Percentiles rank a stretch among this genome's conserved stretches.
Conservation (phyloP, 2,797 vertebrate species). For the Percopsis omiscomaycus region DNA sequence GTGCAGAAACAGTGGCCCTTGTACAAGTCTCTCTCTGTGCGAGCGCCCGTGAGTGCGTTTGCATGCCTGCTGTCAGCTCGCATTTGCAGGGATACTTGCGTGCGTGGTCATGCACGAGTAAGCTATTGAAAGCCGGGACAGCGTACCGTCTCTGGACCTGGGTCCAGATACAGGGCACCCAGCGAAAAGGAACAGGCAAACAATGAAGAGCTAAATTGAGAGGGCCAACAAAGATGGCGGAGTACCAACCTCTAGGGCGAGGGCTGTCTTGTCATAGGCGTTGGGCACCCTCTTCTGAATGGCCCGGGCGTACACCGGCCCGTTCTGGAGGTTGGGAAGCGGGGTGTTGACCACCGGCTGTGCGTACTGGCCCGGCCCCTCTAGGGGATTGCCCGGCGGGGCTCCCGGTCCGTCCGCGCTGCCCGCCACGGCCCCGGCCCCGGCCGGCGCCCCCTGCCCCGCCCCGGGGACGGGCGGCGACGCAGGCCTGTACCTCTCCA, state of each 20-base stretch:
- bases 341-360: constrained; percentile 88
- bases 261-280: constrained; percentile 98
- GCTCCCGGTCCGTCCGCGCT: constrained; percentile 81
- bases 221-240: neutral
- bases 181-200: constrained; percentile 2
- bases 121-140: constrained; percentile 42
- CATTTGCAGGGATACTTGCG: constrained; percentile 51
- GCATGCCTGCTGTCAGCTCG: constrained; percentile 36
- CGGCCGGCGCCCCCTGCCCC: constrained; percentile 66
- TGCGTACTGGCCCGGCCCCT: constrained; percentile 93
- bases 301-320: constrained; percentile 94
- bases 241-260: constrained; percentile 94
- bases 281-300: constrained; percentile 99
- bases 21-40: constrained; percentile 31
- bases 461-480: constrained; percentile 83
- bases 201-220: neutral
- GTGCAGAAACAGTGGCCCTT: constrained; percentile 26
- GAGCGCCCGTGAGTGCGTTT: constrained; percentile 28
- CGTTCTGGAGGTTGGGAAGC: constrained; percentile 97
- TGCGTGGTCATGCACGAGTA: constrained; percentile 48
- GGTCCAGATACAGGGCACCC: constrained; percentile 5
- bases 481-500: constrained; percentile 92
- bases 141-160: constrained; percentile 25
- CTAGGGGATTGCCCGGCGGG: constrained; percentile 78
- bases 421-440: constrained; percentile 49